Percentiles rank a stretch among this genome's conserved stretches.
Evolutionary conservation across 2,888 invertebrate species (phyloP).

Genomic region (Erynnis tages): DNA sequence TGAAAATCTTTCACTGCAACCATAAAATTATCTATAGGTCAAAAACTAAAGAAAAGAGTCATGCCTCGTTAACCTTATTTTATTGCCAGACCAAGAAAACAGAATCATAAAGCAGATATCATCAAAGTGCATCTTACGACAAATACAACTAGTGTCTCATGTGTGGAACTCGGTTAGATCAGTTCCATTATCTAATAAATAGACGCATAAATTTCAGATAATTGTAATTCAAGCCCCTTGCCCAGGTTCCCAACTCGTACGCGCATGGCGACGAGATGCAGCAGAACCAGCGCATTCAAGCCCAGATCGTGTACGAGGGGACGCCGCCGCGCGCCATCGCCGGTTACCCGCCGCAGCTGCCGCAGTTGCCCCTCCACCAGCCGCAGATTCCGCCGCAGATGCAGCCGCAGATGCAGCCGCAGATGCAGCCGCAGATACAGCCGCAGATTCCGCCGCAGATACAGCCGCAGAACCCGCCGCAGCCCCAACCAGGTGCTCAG

Average conservation of each 20-base stretch:
- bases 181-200: no score
- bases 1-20: no score
- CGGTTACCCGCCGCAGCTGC: constrained; percentile 37
- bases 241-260: constrained; percentile 51
- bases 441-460: background rate
- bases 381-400: constrained; percentile 7
- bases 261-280: constrained; percentile 46
- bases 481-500: constrained; percentile 36
- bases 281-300: constrained; percentile 41
- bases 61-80: no score
- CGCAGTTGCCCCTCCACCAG: constrained; percentile 14
- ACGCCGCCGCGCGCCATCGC: constrained; percentile 33
- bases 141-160: no score
- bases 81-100: no score
- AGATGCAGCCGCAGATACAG: background rate
- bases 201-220: no score
- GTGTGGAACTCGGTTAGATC: no score
- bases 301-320: constrained; percentile 50
- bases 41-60: no score
- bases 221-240: no score
- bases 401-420: background rate
- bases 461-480: constrained; percentile 20
- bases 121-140: no score
- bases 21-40: no score
- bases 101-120: no score